Conservation (phyloP, 2,888 invertebrate species). For the Pseudanteris insignis region DNA sequence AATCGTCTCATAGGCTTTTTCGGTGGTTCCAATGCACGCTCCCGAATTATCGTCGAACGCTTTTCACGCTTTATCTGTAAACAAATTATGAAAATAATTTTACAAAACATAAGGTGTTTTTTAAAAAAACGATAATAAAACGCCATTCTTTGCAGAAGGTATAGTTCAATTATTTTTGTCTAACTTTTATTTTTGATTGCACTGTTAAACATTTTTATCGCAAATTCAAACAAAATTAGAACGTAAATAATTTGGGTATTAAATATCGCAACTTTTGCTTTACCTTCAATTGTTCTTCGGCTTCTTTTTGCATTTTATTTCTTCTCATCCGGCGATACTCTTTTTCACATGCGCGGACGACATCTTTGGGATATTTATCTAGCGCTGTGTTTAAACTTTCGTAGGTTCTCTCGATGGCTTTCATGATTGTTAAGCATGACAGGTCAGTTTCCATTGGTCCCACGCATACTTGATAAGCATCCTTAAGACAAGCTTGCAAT, state of each 20-base stretch:
- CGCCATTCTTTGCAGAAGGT: too few species aligned
- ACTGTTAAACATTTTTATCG: too few species aligned
- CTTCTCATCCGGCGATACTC: constrained; percentile 69
- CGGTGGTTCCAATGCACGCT: constrained; percentile 59
- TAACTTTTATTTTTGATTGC: too few species aligned
- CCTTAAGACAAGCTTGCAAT: constrained; percentile 72
- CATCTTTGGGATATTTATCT: constrained; percentile 70
- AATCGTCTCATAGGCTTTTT: constrained; percentile 47
- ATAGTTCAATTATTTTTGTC: too few species aligned
- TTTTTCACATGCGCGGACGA: constrained; percentile 69
- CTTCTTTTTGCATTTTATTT: constrained; percentile 68
- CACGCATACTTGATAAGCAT: constrained; percentile 72
- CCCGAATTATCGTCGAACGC: constrained; percentile 52
- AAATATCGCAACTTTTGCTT: too few species aligned
- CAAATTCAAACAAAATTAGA: too few species aligned
- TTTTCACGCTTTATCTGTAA: constrained; percentile 56
- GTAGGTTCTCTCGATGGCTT: constrained; percentile 69
- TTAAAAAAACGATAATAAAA: too few species aligned
- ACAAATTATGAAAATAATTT: constrained; percentile 1
- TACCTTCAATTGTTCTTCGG: constrained; percentile 71
- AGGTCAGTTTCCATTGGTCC: constrained; percentile 71
- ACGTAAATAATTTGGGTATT: too few species aligned
- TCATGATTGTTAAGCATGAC: constrained; percentile 70
- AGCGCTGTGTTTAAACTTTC: constrained; percentile 68
- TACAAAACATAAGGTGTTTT: too few species aligned